phyloP scores from a whole-genome alignment of 2,888 invertebrate genomes.

The Strigamia maritima region DNA sequence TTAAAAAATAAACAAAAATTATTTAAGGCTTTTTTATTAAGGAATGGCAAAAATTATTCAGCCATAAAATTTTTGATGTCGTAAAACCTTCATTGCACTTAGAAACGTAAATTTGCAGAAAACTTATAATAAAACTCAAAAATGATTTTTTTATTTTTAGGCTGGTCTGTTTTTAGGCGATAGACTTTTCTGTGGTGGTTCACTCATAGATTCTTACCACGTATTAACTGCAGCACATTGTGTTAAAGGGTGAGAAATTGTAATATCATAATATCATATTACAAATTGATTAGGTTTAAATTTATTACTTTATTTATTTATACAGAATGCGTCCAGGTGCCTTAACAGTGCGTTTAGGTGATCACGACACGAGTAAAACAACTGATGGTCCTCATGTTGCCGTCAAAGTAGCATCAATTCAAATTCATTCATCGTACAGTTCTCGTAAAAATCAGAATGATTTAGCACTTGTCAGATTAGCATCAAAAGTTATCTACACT shows the following conservation, averaged over 20 bases:
- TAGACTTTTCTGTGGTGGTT: constrained; percentile 84
- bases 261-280: no score
- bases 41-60: no score
- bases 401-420: constrained; percentile 67
- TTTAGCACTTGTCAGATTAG: constrained; percentile 73
- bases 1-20: no score
- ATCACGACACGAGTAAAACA: constrained; percentile 74
- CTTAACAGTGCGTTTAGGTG: constrained; percentile 74
- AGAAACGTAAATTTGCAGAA: no score
- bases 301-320: neutral
- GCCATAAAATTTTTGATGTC: no score
- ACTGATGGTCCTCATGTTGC: constrained; percentile 73
- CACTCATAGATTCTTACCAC: constrained; percentile 72
- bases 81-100: no score
- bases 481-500: constrained; percentile 69
- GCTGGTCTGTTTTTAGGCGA: constrained; percentile 78
- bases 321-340: constrained; percentile 60
- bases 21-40: no score
- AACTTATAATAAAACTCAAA: no score
- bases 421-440: constrained; percentile 42
- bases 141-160: constrained; percentile 46
- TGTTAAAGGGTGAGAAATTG: constrained; percentile 71
- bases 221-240: constrained; percentile 84
- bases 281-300: neutral
- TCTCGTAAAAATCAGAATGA: constrained; percentile 67